These are phyloP conservation scores for Mycalesis mineus DNA, from an alignment of 2,888 invertebrate genomes.

Conservation along the genomic window DNA sequence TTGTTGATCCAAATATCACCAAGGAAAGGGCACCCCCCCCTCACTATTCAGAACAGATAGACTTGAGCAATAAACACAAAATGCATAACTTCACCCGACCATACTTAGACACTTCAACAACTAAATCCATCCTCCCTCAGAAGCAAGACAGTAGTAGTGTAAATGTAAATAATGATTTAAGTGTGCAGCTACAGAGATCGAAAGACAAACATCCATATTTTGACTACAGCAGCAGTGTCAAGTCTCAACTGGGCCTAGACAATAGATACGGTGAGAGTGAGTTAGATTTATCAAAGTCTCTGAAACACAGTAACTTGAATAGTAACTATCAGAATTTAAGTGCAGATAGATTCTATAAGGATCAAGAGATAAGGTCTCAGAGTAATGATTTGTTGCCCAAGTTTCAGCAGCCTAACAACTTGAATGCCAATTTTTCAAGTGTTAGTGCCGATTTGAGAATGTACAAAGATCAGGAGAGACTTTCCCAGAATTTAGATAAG, in stretches of 20 bases:
- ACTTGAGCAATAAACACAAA: constrained; percentile 18
- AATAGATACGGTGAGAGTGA: constrained; percentile 10
- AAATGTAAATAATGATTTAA: constrained; percentile 11
- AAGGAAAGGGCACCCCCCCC: constrained; percentile 9
- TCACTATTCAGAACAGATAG: constrained; percentile 14
- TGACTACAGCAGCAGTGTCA: constrained; percentile 12
- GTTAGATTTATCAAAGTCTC: constrained; percentile 20
- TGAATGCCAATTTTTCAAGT: background rate
- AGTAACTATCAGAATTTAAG: constrained; percentile 11
- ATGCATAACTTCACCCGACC: constrained; percentile 11
- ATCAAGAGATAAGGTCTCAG: constrained; percentile 24
- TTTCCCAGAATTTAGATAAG: constrained; percentile 6
- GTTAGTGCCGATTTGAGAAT: background rate
- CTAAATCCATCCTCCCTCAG: constrained; percentile 2
- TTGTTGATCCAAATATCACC: constrained; percentile 5
- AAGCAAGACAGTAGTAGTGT: constrained; percentile 7
- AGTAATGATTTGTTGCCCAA: constrained; percentile 4
- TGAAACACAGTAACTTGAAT: constrained; percentile 17
- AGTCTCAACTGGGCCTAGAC: constrained; percentile 8
- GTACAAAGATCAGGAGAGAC: background rate
- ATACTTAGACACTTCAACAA: constrained; percentile 1
- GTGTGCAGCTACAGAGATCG: constrained; percentile 2
- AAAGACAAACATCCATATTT: constrained; percentile 16
- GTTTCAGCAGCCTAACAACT: constrained; percentile 1
- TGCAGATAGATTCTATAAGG: constrained; percentile 28